These are phyloP conservation scores for Xerus rutilus DNA, from an alignment of 2,797 vertebrate genomes.

Conservation along the genomic window DNA sequence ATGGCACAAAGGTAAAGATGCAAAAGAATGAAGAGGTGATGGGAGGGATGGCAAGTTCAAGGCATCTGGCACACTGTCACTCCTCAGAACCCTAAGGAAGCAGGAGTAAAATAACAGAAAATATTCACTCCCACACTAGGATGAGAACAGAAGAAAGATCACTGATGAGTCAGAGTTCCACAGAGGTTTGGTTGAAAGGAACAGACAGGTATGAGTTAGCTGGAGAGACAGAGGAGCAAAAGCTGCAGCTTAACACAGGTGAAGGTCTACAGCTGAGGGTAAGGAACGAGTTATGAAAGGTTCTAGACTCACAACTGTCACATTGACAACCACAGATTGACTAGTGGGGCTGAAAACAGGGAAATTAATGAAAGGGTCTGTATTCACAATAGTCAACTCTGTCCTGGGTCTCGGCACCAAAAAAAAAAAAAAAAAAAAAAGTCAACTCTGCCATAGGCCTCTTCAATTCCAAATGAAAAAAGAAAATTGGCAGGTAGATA, in stretches of 20 bases:
- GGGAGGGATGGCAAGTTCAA: not conserved
- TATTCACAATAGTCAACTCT: not conserved
- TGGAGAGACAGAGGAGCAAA: not conserved
- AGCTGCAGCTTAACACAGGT: not conserved
- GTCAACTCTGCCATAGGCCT: not conserved
- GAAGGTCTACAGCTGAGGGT: not conserved
- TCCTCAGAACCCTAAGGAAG: not conserved
- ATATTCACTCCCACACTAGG: not conserved
- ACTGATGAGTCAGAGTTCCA: not conserved
- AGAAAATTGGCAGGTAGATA: not conserved
- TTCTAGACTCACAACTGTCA: not conserved
- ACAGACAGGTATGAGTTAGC: not conserved
- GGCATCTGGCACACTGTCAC: not conserved
- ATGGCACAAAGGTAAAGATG: not conserved
- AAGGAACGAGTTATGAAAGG: not conserved
- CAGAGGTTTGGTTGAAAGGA: not conserved
- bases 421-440: not conserved
- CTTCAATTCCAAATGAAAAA: not conserved
- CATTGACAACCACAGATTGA: not conserved
- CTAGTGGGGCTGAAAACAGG: not conserved
- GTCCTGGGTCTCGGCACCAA: too few species aligned
- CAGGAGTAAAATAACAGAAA: not conserved
- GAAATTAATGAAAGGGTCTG: not conserved
- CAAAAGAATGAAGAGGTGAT: not conserved
- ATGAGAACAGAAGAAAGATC: not conserved